These are phyloP conservation scores for Drosophila putrida DNA, from an alignment of 2,888 invertebrate species.

Conservation along the genomic window DNA sequence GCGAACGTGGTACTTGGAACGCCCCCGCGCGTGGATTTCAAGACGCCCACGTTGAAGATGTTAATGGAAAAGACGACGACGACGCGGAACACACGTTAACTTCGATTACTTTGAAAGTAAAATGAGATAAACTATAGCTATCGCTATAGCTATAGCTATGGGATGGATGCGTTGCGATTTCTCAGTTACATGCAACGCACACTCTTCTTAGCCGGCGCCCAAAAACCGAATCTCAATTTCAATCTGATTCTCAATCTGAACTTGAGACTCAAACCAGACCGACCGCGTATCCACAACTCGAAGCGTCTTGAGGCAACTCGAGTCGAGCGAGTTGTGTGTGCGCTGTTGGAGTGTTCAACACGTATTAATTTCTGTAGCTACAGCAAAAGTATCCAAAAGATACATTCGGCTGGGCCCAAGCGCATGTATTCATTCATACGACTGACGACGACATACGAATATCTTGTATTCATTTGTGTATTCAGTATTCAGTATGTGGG, in stretches of 20 bases:
- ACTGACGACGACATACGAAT: conserved; percentile 48
- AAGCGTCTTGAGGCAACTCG: conserved; percentile 7
- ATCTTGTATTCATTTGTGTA: neutral
- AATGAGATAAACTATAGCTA: conserved; percentile 33
- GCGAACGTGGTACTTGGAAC: conserved; percentile 27
- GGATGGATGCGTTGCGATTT: neutral
- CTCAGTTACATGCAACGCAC: conserved; percentile 6
- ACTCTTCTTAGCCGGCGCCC: conserved; percentile 11
- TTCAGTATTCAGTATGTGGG: conserved; percentile 55
- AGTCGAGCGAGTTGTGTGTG: conserved; percentile 68
- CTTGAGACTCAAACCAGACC: conserved; percentile 13
- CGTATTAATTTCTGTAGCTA: conserved; percentile 82
- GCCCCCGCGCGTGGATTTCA: conserved; percentile 55
- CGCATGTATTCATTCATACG: conserved; percentile 53
- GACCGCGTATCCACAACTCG: conserved; percentile 1
- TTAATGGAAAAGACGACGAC: conserved; percentile 20
- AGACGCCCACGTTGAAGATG: conserved; percentile 38
- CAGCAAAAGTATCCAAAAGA: conserved; percentile 72
- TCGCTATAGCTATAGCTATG: conserved; percentile 13
- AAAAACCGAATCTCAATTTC: neutral
- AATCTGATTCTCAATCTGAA: conserved; percentile 19
- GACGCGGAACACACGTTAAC: conserved; percentile 36
- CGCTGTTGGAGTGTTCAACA: conserved; percentile 78
- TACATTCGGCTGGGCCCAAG: conserved; percentile 69
- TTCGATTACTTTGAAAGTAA: conserved; percentile 38